Evolutionary conservation across 2,113 vertebrate species (phyloP), one percentile per base, ranked within the genome.

Genomic region (Murina feae): DNA sequence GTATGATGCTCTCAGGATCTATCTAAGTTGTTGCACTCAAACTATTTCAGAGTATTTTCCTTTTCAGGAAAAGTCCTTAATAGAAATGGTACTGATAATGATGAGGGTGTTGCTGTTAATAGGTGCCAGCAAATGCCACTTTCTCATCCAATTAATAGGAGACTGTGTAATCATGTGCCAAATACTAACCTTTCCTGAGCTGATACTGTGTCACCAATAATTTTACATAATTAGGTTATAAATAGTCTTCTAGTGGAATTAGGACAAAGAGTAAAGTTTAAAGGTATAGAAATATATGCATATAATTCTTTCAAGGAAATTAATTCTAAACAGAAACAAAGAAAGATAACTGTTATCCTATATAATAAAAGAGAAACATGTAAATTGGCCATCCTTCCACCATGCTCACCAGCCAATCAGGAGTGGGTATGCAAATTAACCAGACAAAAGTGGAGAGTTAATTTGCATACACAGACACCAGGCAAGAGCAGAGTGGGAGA

Each of bases 191-290:
- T 95, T 96, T 79, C 18, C 35, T 55, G 37, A 93, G 12, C 13
- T 94, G 76, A 74, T 71, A 75, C 84, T 85, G 16, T 47, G 68
- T 85, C 47, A 71, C 42, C 39, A 92, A 65, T 80, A 81, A 69
- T 53, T 90, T 95, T 93, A 30, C 42, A 93, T 81, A 87, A 81
- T 94, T 97, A 90, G 37, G 3, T 74, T 95, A 93, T 93, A 91
- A 89, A 87, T 93, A 93, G 76, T 74, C 17, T 6, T 91, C 72
- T 90, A 79, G 17, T 75, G 5, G 17, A 84, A 79, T 51, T 42
- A 79, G 16, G 28, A 35, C 44, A 65, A 65, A 85, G 42, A 49
- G 5, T 66, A 76, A 81, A 79, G 9, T 76, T 86, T 93, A 60
- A 90, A 80, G 20, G 2, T 71, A 68, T 55, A 53, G 75, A n/a